Base-by-base conservation (phyloP, 2,113 vertebrate genomes). In the Psittacara wagleri region DNA sequence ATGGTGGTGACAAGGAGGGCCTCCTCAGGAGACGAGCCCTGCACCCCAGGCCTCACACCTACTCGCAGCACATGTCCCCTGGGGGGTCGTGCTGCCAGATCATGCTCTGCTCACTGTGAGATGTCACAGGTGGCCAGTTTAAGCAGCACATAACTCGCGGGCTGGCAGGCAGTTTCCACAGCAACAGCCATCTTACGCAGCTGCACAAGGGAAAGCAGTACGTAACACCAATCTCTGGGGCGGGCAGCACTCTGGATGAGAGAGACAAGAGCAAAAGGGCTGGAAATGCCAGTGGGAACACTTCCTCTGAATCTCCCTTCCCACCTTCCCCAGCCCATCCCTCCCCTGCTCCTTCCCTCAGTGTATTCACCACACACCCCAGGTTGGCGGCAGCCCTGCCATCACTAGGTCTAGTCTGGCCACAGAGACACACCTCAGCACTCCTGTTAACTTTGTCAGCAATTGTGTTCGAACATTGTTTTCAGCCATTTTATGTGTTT, bases 201-300 rank as follows among this genome's bases (percentile, higher is more conserved):
- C 44, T 22, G 67, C 63, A 11, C 6, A 1, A 15, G 22, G 79
- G 20, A 82, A 62, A 11, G 52, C 62, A 33, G 48, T 0, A 0
- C 1, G 0, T 0, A 23, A 75, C 20, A 24, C 6, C 46, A 16
- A 29, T 17, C 37, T 44, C 57, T 14, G 64, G 18, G 39, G 33
- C 7, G 0, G 13, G 3, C 31, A 18, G 55, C 48, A 43, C 57
- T 82, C 31, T 1, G 0, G 7, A 2, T 4, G 33, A 55, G 17
- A 46, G 24, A 6, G n/a, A 20, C 48, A 8, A 10, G 54, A 2
- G 41, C 4, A 19, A 31, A 44, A 49, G n/a, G 22, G 20, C 41
- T 63, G 86, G 79, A 10, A 73, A 67, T 0, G 0, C 80, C 63
- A 31, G n/a, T 7, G 1, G 75, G 41, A 44, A 54, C 27, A 0